phyloP scores from a whole-genome alignment of 2,888 invertebrate genomes.

The Protodeltote pygarga region DNA sequence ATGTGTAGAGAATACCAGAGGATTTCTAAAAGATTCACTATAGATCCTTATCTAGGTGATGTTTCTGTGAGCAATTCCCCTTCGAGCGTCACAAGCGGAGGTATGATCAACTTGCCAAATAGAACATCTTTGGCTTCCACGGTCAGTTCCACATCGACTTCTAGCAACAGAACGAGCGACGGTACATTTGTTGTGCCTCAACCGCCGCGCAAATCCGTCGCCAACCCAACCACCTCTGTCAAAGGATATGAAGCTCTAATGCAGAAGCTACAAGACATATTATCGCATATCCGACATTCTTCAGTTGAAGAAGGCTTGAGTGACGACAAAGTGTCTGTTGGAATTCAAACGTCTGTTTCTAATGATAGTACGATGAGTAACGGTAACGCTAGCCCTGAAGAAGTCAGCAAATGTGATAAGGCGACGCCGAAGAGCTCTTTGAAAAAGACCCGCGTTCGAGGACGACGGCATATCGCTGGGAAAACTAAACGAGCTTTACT shows the following conservation, averaged over 20 bases:
- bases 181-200: constrained; percentile 83
- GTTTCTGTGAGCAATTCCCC: constrained; percentile 79
- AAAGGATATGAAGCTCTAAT: constrained; percentile 79
- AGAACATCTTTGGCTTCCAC: constrained; percentile 80
- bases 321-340: constrained; percentile 79
- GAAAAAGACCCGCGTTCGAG: constrained; percentile 78
- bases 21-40: constrained; percentile 79
- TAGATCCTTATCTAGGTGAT: constrained; percentile 80
- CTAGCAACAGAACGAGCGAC: constrained; percentile 80
- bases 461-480: constrained; percentile 74
- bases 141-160: constrained; percentile 74
- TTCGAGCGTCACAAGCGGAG: constrained; percentile 81
- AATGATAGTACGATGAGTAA: constrained; percentile 70
- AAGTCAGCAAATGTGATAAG: constrained; percentile 74
- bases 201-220: constrained; percentile 77
- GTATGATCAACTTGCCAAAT: constrained; percentile 76
- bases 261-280: constrained; percentile 80
- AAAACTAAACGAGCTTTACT: constrained; percentile 79
- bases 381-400: constrained; percentile 79
- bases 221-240: constrained; percentile 73
- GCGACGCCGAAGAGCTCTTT: constrained; percentile 85
- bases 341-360: constrained; percentile 72
- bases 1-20: constrained; percentile 83
- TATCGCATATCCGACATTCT: constrained; percentile 72
- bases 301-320: constrained; percentile 64